These are phyloP conservation scores for Creontiades dilutus DNA, from an alignment of 2,888 invertebrate species.

Conservation along the genomic window DNA sequence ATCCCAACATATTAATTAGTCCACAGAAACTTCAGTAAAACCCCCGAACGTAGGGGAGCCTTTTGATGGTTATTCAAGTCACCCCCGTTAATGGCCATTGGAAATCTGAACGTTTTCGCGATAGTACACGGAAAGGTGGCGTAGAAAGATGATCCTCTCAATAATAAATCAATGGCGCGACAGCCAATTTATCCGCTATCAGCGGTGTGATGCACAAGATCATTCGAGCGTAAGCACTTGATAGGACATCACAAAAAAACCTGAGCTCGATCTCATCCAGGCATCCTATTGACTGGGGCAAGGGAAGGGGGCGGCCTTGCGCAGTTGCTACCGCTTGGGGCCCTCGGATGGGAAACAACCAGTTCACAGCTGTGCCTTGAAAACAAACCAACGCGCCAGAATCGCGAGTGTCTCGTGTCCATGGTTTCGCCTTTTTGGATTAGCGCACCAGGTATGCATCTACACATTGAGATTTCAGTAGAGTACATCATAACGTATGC, in stretches of 20 bases:
- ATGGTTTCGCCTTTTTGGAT: conserved; percentile 72
- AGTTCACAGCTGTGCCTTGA: conserved; percentile 73
- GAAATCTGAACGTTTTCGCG: neutral
- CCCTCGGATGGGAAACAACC: conserved; percentile 49
- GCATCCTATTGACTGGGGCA: conserved; percentile 64
- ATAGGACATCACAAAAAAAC: neutral
- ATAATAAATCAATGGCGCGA: conserved; percentile 11
- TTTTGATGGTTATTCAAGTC: neutral
- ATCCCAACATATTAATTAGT: conserved; percentile 10
- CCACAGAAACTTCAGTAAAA: conserved; percentile 3
- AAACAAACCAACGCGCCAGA: conserved; percentile 61
- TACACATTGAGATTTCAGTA: too few relatives aligned
- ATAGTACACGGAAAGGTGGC: neutral
- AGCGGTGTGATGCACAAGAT: neutral
- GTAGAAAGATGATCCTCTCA: neutral
- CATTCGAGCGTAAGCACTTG: neutral
- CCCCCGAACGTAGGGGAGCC: neutral
- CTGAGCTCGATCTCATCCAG: conserved; percentile 12
- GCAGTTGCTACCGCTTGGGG: conserved; percentile 61
- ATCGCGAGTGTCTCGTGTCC: conserved; percentile 62
- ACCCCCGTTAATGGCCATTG: neutral
- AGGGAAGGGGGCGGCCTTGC: conserved; percentile 62
- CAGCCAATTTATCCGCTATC: neutral
- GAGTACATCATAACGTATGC: too few relatives aligned
- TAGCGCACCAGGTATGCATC: conserved; percentile 65